Evolutionary conservation across 1,140 invertebrate species (phyloP).

Genomic region (Drosophila orena): DNA sequence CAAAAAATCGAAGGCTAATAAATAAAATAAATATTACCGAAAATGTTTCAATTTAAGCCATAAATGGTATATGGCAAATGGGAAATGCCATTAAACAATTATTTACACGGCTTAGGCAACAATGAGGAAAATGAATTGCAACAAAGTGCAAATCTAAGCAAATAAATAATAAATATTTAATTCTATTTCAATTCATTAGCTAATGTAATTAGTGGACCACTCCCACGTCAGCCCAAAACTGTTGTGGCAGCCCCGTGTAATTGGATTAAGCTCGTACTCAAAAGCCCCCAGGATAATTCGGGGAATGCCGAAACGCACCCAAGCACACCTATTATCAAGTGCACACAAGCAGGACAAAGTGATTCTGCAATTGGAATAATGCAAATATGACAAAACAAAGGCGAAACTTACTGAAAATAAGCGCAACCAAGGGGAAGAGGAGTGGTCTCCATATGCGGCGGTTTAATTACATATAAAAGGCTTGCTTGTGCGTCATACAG

Average conservation of each 20-base stretch:
- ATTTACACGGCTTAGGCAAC: constrained; percentile 43
- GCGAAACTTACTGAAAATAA: constrained; percentile 46
- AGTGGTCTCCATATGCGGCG: constrained; percentile 24
- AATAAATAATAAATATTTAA: constrained; percentile 72
- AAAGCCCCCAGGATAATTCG: constrained; percentile 22
- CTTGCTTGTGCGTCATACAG: constrained; percentile 27
- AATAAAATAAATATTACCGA: constrained; percentile 46
- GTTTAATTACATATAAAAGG: constrained; percentile 72
- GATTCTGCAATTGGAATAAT: constrained; percentile 64
- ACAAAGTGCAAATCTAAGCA: constrained; percentile 53
- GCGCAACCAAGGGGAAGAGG: neutral
- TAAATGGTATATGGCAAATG: constrained; percentile 20
- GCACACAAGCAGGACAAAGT: constrained; percentile 47
- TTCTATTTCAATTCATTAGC: constrained; percentile 75
- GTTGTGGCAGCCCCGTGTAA: constrained; percentile 43
- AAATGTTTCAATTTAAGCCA: constrained; percentile 55
- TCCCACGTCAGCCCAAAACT: constrained; percentile 20
- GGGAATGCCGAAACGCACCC: neutral
- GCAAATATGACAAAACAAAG: constrained; percentile 70
- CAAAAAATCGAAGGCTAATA: constrained; percentile 30
- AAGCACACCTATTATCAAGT: constrained; percentile 31
- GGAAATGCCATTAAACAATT: constrained; percentile 56
- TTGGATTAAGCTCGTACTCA: constrained; percentile 60
- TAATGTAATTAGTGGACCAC: constrained; percentile 71
- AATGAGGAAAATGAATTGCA: constrained; percentile 45